Conservation (phyloP, 1,140 invertebrate species). For the Neodiprion pinetum region DNA sequence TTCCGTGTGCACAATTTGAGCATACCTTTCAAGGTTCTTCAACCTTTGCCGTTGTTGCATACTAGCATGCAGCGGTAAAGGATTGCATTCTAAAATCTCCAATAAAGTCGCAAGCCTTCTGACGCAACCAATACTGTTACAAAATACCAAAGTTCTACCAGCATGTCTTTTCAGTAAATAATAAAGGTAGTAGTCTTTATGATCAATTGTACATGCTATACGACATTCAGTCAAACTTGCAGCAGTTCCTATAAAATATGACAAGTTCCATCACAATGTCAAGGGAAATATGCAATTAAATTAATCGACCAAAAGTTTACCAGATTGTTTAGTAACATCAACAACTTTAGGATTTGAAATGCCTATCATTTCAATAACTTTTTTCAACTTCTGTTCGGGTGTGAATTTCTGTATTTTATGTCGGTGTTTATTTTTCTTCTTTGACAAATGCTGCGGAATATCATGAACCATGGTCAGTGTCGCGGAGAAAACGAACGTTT, state of each 20-base stretch:
- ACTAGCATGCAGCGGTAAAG: slow-evolving; percentile 89
- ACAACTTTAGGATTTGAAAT: slow-evolving; percentile 92
- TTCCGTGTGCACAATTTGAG: slow-evolving; percentile 8
- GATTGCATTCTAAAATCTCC: slow-evolving; percentile 76
- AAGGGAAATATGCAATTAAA: slow-evolving; percentile 39
- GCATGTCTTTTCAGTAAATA: slow-evolving; percentile 87
- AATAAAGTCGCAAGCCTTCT: slow-evolving; percentile 85
- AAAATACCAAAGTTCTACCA: slow-evolving; percentile 95
- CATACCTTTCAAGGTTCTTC: slow-evolving; percentile 88
- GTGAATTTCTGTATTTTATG: slow-evolving; percentile 73
- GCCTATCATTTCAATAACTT: slow-evolving; percentile 76
- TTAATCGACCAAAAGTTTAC: slow-evolving; percentile 42
- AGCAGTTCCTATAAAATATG: slow-evolving; percentile 72
- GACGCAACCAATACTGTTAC: slow-evolving; percentile 95
- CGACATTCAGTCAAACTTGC: slow-evolving; percentile 83
- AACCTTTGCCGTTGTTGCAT: slow-evolving; percentile 95
- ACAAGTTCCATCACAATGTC: slow-evolving; percentile 22
- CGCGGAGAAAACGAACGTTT: slow-evolving; percentile 98
- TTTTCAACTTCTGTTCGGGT: slow-evolving; percentile 74
- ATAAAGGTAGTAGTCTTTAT: slow-evolving; percentile 94
- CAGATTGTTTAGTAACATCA: slow-evolving; percentile 84
- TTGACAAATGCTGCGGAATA: slow-evolving; percentile 76
- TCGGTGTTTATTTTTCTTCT: slow-evolving; percentile 66
- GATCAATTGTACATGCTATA: slow-evolving; percentile 77
- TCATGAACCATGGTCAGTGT: slow-evolving; percentile 92